These are phyloP conservation scores for Dasyornis broadbenti DNA, from an alignment of 2,113 vertebrate genomes.

Conservation along the genomic window DNA sequence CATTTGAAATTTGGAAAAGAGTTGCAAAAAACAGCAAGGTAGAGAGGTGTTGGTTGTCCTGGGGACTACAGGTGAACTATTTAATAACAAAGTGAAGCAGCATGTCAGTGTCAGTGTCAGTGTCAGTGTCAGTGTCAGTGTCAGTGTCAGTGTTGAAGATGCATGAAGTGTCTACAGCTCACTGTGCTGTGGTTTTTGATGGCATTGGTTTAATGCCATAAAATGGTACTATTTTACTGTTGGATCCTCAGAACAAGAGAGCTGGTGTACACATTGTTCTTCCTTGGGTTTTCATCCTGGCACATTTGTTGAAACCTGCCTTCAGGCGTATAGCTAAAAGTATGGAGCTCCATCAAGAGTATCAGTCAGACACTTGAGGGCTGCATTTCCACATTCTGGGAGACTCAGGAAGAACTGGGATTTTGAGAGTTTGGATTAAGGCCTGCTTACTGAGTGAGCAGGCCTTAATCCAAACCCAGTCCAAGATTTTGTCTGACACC, in stretches of 20 bases:
- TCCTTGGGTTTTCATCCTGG: background rate
- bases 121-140: too few relatives aligned
- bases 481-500: background rate
- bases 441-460: background rate
- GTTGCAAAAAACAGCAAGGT: background rate
- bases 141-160: background rate
- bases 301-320: background rate
- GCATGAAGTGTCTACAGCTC: background rate
- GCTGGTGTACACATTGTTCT: background rate
- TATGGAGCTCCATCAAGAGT: background rate
- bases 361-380: background rate
- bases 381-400: background rate
- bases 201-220: background rate
- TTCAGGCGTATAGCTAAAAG: background rate
- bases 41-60: background rate
- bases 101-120: background rate
- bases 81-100: background rate
- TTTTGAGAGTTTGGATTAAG: too few relatives aligned
- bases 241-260: background rate
- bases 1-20: background rate
- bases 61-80: background rate
- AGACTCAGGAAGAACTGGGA: background rate
- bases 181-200: background rate
- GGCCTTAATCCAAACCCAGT: background rate
- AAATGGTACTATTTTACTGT: background rate